Evolutionary conservation across 2,888 invertebrate species (phyloP), one percentile per base, ranked within the genome.

Genomic region (Aricia artaxerxes): DNA sequence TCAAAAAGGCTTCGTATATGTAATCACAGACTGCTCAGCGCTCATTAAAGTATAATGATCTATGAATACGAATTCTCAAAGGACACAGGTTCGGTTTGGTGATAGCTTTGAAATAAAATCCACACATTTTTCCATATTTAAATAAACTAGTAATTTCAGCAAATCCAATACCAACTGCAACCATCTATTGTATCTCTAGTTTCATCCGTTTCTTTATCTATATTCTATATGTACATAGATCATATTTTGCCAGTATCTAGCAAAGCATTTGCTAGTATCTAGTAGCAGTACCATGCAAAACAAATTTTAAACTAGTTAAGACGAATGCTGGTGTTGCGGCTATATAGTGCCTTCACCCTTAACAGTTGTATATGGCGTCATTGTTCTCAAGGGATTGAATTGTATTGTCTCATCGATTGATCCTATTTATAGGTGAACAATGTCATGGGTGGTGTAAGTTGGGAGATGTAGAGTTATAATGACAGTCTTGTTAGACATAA

Each of bases 341-440:
- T 61, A 61, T 61, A 61, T 24, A 61, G 77, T 40, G 57, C 76
- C 77, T 73, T 78, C 80, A 81, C 78, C 77, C 78, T 79, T 79
- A 78, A 81, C 78, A 78, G 80, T 84, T 85, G 84, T 84, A 83
- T 86, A 86, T 84, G 78, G 38, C 82, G 82, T 86, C 86, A 90
- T 92, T 92, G 91, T 92, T 88, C 86, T 86, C 85, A 82, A 83
- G 84, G 87, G 87, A 92, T 91, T 91, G 89, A 87, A 89, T 90
- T 85, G 90, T 88, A 91, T 91, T 93, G 92, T 93, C 89, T 91
- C 91, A 91, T 92, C 90, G 91, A 92, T 91, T 90, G 88, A 82
- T 84, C 88, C 91, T 93, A 93, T 93, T 93, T 92, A 92, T 92
- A 92, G 88, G 85, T 85, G 85, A 84, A 87, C 85, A 87, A 84